phyloP scores from a whole-genome alignment of 1,140 invertebrate genomes.

The Sitophilus oryzae region DNA sequence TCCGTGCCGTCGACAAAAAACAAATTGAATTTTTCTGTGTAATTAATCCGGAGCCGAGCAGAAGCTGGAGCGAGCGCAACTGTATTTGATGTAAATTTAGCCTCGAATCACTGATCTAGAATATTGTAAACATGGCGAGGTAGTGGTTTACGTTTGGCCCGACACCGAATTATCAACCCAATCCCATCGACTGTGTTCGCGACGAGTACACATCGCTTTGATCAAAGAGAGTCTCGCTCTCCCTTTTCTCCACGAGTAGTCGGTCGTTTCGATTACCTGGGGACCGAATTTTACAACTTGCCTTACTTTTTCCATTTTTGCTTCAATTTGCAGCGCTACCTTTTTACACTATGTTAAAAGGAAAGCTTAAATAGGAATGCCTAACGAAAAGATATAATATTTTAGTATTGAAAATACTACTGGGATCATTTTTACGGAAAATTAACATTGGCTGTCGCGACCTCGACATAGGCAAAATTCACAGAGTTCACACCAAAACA shows the following conservation, averaged over 20 bases:
- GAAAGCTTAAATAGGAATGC: too few relatives aligned
- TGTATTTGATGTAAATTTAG: constrained; percentile 36
- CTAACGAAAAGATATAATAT: too few relatives aligned
- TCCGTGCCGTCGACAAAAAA: too few relatives aligned
- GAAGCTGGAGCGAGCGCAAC: constrained; percentile 4
- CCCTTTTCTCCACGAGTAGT: constrained; percentile 8
- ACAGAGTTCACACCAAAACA: too few relatives aligned
- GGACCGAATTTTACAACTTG: too few relatives aligned
- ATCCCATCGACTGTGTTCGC: constrained; percentile 38
- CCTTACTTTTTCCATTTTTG: too few relatives aligned
- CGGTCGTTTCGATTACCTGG: constrained; percentile 31
- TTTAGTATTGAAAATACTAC: too few relatives aligned
- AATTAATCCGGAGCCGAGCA: constrained; percentile 7
- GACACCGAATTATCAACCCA: constrained; percentile 39
- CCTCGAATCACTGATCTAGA: constrained; percentile 38
- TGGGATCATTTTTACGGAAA: too few relatives aligned
- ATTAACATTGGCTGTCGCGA: too few relatives aligned
- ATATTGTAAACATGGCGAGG: constrained; percentile 39
- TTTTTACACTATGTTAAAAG: too few relatives aligned
- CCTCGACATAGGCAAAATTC: too few relatives aligned
- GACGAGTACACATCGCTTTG: constrained; percentile 20
- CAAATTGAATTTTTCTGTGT: constrained; percentile 5
- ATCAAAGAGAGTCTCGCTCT: constrained; percentile 6
- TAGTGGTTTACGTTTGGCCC: constrained; percentile 34
- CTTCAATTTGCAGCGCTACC: too few relatives aligned